Conservation (phyloP, 2,888 invertebrate species). For the Rhodophaea formosa region DNA sequence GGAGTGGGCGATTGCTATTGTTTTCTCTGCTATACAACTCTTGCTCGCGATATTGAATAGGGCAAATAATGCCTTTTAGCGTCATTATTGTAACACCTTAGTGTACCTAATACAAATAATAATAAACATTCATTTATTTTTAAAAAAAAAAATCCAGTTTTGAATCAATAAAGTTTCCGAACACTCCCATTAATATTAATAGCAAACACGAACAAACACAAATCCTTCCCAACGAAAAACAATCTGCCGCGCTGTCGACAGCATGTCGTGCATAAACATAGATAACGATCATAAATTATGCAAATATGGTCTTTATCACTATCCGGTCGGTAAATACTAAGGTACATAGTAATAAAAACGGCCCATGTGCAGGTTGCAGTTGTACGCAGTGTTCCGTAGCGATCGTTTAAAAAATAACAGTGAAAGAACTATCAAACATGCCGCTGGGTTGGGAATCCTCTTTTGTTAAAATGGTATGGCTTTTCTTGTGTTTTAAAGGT, state of each 20-base stretch:
- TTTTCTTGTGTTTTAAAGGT: background rate
- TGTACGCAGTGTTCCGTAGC: conserved; percentile 21
- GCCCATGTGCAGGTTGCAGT: conserved; percentile 4
- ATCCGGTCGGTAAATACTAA: conserved; percentile 56
- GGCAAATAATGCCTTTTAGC: no score
- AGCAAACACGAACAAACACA: conserved; percentile 3
- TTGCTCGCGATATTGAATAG: no score
- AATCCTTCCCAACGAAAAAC: conserved; percentile 12
- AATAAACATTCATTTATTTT: no score
- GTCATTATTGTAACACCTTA: no score
- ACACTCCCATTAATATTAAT: conserved; percentile 12
- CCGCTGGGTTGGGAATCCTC: background rate
- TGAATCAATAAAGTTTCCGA: no score
- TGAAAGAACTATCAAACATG: conserved; percentile 29
- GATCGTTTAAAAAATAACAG: conserved; percentile 29
- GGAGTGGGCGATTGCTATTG: no score
- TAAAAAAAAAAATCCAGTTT: background rate
- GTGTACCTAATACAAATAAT: no score
- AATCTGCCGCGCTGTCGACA: conserved; percentile 39
- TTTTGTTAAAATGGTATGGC: background rate
- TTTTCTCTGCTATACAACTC: no score
- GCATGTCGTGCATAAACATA: conserved; percentile 40
- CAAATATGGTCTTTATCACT: conserved; percentile 61
- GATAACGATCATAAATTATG: conserved; percentile 50
- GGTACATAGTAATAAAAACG: conserved; percentile 44